These are phyloP conservation scores for Baryphthengus martii DNA, from an alignment of 2,113 vertebrate genomes.

Conservation along the genomic window DNA sequence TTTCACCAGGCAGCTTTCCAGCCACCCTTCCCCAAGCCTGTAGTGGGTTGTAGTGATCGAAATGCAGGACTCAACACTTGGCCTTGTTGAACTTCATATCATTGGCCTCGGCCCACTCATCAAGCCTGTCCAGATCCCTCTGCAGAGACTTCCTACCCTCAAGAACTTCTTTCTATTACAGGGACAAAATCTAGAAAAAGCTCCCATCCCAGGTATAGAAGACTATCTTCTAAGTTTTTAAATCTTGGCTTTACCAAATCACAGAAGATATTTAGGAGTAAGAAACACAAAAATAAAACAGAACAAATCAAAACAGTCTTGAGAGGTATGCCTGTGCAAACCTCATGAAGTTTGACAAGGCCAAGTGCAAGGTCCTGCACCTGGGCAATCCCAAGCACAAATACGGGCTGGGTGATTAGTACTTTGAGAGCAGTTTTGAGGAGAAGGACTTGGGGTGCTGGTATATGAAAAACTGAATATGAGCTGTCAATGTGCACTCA, in stretches of 20 bases:
- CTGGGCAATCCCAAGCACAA: background rate
- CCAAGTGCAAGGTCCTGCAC: background rate
- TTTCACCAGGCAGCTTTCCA: too few species aligned
- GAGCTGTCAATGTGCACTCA: background rate
- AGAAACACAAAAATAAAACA: background rate
- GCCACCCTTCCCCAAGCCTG: too few species aligned
- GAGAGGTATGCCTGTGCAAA: background rate
- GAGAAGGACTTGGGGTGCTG: background rate
- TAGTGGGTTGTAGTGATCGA: too few species aligned
- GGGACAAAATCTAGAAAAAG: background rate
- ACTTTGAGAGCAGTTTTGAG: background rate
- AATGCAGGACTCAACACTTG: too few species aligned
- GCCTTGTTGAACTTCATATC: too few species aligned
- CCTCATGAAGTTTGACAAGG: background rate
- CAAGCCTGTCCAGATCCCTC: too few species aligned
- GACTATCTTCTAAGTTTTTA: background rate
- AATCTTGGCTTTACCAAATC: background rate
- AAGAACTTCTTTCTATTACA: background rate
- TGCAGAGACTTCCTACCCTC: too few species aligned
- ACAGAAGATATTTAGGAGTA: background rate
- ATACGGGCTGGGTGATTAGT: background rate
- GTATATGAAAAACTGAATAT: background rate
- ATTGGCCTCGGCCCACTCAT: too few species aligned
- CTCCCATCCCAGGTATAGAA: background rate
- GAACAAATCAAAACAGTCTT: background rate